A percentile compares a stretch with the other conserved stretches of the same genome.
Evolutionary conservation across 2,888 invertebrate genomes (phyloP).

Genomic region (Corbicula japonica): DNA sequence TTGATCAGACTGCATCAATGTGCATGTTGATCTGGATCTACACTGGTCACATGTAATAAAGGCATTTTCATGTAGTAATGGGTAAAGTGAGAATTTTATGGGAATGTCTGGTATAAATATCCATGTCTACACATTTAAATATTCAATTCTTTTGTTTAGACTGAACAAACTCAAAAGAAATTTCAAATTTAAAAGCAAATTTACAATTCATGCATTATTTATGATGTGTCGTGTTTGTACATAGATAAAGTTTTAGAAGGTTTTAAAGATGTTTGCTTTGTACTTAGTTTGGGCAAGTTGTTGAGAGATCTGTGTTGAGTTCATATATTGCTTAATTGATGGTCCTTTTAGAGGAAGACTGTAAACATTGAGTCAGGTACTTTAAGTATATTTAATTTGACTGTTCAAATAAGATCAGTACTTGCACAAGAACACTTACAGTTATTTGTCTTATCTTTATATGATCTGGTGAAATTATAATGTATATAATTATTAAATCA

Average conservation of each 20-base stretch:
- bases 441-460: conserved; percentile 5
- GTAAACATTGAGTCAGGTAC: conserved; percentile 23
- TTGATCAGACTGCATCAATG: too few species aligned
- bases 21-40: too few species aligned
- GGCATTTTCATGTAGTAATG: too few species aligned
- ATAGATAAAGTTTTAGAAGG: conserved; percentile 42
- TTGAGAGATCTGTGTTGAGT: conserved; percentile 18
- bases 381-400: conserved; percentile 13
- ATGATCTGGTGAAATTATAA: too few species aligned
- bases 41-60: too few species aligned
- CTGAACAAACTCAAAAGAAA: conserved; percentile 7
- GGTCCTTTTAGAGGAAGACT: conserved; percentile 25
- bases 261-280: conserved; percentile 40
- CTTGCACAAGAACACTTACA: too few species aligned
- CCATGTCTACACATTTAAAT: too few species aligned
- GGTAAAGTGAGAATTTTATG: too few species aligned
- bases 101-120: too few species aligned
- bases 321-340: conserved; percentile 29
- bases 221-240: conserved; percentile 41
- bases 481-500: too few species aligned
- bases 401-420: conserved; percentile 43
- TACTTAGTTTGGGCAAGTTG: conserved; percentile 21
- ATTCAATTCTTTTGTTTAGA: conserved; percentile 4
- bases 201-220: conserved; percentile 55
- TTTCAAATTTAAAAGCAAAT: conserved; percentile 23